Base-by-base conservation (phyloP, 2,113 vertebrate species). In the Gobiocypris rarus region DNA sequence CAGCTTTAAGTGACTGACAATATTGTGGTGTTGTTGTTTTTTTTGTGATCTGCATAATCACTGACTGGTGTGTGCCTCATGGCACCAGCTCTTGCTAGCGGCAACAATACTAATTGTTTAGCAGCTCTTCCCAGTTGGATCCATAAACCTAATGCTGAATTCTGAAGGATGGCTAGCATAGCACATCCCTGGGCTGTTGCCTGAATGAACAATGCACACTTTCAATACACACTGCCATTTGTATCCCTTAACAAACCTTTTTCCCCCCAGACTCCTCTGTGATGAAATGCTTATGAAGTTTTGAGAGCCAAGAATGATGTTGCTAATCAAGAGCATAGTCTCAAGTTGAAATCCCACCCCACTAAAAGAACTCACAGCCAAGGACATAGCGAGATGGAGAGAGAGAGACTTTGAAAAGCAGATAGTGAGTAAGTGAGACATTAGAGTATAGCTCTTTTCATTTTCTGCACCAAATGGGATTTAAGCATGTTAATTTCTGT, bases 111-210 rank as follows among this genome's bases (percentile, higher is more conserved):
- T 84, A 84, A 83, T 83, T 70, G 73, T 73, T 85, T 52, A 82
- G 65, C 81, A 81, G 38, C 78, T 28, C 15, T 34, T 87, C 73
- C 81, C 89, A 71, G 77, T 81, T 86, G 87, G 74, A 74, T 43
- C 17, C 45, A 50, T 61, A n/a, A 48, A 65, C 48, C 70, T 78
- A 48, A 38, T 63, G 73, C 52, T 80, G 81, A 79, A 84, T 81
- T 75, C 50, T 41, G 77, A 82, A 84, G 73, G 63, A 83, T 52
- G 77, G 76, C 81, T 84, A 84, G 81, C 74, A 79, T 65, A 82
- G 69, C 58, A 8, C n/a, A 17, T 78, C 71, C 78, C 52, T 28
- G n/a, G 70, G 43, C 61, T 81, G 26, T 59, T 31, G 41, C 69
- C 71, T 17, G 73, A 78, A 77, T 76, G 38, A 74, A 82, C 79